Evolutionary conservation across 2,797 vertebrate species (phyloP).

Genomic region (Gambelia wislizenii): DNA sequence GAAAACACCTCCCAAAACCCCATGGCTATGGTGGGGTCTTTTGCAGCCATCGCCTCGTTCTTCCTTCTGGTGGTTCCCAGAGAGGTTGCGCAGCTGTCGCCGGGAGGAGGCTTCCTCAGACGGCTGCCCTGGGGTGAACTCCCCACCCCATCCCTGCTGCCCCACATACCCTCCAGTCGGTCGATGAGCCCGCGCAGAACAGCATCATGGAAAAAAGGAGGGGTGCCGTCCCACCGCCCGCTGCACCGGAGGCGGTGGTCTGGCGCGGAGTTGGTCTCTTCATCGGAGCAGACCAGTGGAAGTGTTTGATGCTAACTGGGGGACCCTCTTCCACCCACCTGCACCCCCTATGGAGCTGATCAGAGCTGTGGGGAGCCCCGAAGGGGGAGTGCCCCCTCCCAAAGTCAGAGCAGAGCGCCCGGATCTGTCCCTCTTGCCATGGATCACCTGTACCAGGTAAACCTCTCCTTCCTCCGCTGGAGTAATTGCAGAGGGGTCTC

Average conservation of each 20-base stretch:
- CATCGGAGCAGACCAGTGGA: too few relatives aligned
- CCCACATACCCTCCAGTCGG: fast-evolving
- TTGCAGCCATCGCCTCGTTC: too few relatives aligned
- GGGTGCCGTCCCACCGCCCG: background rate
- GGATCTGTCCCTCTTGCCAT: background rate
- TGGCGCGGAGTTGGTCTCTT: background rate
- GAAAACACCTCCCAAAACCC: background rate
- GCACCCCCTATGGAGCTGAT: background rate
- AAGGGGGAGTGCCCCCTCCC: too few relatives aligned
- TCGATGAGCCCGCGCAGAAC: fast-evolving
- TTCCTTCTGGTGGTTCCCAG: too few relatives aligned
- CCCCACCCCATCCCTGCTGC: background rate
- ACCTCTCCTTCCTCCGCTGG: too few relatives aligned
- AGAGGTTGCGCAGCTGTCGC: too few relatives aligned
- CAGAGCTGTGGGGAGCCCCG: background rate
- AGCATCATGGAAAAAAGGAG: background rate
- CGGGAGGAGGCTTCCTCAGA: too few relatives aligned
- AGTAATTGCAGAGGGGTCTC: background rate
- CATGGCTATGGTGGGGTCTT: too few relatives aligned
- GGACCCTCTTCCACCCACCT: too few relatives aligned
- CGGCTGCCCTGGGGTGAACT: background rate
- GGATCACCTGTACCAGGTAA: background rate
- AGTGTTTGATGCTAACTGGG: too few relatives aligned
- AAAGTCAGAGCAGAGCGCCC: background rate
- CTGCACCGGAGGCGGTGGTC: fast-evolving